Evolutionary conservation across 2,113 vertebrate species (phyloP), one percentile per base, ranked within the genome.

Genomic region (Cottus gobio): DNA sequence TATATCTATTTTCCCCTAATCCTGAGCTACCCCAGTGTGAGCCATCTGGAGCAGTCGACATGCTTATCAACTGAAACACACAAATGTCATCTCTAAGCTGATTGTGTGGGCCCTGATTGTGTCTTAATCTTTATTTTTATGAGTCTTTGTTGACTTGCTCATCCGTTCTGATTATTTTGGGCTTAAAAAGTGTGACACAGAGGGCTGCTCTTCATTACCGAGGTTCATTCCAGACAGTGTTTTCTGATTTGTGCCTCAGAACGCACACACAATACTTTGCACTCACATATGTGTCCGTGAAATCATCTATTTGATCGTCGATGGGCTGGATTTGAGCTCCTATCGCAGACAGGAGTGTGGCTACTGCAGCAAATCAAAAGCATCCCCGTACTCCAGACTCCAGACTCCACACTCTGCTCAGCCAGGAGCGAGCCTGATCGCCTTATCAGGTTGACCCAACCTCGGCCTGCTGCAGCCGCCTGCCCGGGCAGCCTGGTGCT

Each of bases 1-100:
- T 44, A 37, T 69, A 80, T 79, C 76, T 69, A 30, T 72, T 63
- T 66, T 67, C 44, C 66, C 57, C 44, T 87, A 89, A 92, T 91
- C 91, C 85, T 60, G 24, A 84, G 82, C 61, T 85, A 50, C 69
- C 72, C 26, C 60, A 22, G 64, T 69, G 68, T 83, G 81, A 87
- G 67, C 84, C 68, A 72, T 77, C 71, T 75, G 71, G 65, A 79
- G 76, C 82, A 75, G 72, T 65, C 75, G 48, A 89, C 87, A 81
- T 71, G 85, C 87, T 93, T 93, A 92, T 93, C 90, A 92, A 79
- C 83, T 75, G 48, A 69, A 91, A 90, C 86, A 93, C 84, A 89
- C 84, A 92, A 91, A 93, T 90, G 90, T 87, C 89, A 89, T 83
- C 74, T 85, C 73, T 90, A 88, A 92, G 81, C 92, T 71, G 66